Conservation (phyloP, 2,113 vertebrate genomes). For the Prinia subflava region DNA sequence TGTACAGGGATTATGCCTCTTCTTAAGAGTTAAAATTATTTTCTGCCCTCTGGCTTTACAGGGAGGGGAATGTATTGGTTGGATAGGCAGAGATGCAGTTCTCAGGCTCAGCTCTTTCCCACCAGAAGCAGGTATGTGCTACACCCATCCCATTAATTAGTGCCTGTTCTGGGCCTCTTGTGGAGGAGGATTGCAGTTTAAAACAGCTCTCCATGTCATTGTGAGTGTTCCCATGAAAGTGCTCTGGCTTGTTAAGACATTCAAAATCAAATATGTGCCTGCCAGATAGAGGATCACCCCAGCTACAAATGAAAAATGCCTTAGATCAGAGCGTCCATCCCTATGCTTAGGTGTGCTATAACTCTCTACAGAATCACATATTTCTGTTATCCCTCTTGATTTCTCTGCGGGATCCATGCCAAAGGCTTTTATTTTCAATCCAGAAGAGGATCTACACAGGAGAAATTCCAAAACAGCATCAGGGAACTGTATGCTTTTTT, state of each 20-base stretch:
- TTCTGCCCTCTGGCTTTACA: neutral
- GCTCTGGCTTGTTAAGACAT: neutral
- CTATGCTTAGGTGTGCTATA: neutral
- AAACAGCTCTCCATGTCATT: neutral
- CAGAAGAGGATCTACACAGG: neutral
- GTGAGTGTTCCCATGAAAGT: conserved; percentile 9
- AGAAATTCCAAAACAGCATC: conserved; percentile 24
- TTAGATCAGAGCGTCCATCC: neutral
- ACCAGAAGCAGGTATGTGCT: conserved; percentile 34
- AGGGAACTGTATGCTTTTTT: conserved; percentile 4
- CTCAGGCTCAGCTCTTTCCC: neutral
- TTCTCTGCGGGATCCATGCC: neutral
- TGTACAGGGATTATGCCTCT: neutral
- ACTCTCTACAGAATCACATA: neutral
- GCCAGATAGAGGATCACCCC: neutral
- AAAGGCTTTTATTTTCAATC: neutral
- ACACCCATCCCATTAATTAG: conserved; percentile 42
- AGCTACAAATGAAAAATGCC: neutral
- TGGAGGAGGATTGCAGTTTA: conserved; percentile 13
- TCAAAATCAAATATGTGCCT: conserved; percentile 14
- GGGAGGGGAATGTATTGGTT: fast-evolving
- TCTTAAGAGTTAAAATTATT: neutral
- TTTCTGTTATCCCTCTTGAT: neutral
- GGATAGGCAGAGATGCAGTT: neutral
- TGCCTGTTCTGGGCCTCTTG: neutral